Evolutionary conservation across 2,797 vertebrate species (phyloP).

Genomic region (Paedocypris micromegethes): DNA sequence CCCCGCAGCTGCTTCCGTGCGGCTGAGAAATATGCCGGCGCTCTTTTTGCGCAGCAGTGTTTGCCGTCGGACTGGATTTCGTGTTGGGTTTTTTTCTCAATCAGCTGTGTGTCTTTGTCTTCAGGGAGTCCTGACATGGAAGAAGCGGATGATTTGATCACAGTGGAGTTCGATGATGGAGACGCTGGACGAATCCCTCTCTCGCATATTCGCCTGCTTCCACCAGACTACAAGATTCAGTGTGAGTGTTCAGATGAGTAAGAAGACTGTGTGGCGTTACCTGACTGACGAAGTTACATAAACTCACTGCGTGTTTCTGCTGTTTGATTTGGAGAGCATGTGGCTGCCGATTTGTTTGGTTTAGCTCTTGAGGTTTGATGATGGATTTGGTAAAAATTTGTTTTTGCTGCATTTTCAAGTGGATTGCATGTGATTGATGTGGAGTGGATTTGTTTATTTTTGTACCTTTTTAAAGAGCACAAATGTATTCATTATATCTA

Average conservation of each 20-base stretch:
- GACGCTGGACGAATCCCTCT: constrained; percentile 94
- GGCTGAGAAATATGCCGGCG: constrained; percentile 29
- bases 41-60: constrained; percentile 21
- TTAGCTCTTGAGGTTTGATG: constrained; percentile 41
- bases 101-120: background rate
- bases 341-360: constrained; percentile 34
- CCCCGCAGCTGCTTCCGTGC: background rate
- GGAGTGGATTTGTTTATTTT: constrained; percentile 16
- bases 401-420: constrained; percentile 27
- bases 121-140: constrained; percentile 84
- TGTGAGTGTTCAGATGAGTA: constrained; percentile 72
- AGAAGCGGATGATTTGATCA: constrained; percentile 89
- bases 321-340: constrained; percentile 39
- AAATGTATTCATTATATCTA: too few relatives aligned
- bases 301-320: constrained; percentile 4
- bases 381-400: constrained; percentile 28
- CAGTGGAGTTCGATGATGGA: constrained; percentile 96
- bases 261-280: constrained; percentile 15
- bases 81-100: too few relatives aligned
- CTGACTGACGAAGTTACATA: constrained; percentile 32
- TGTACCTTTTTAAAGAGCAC: constrained; percentile 29
- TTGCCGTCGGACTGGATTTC: constrained; percentile 22
- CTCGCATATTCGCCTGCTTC: constrained; percentile 93
- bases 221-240: constrained; percentile 97
- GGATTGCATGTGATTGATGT: constrained; percentile 14